phyloP scores from a whole-genome alignment of 2,797 vertebrate genomes.

The Champsocephalus esox region DNA sequence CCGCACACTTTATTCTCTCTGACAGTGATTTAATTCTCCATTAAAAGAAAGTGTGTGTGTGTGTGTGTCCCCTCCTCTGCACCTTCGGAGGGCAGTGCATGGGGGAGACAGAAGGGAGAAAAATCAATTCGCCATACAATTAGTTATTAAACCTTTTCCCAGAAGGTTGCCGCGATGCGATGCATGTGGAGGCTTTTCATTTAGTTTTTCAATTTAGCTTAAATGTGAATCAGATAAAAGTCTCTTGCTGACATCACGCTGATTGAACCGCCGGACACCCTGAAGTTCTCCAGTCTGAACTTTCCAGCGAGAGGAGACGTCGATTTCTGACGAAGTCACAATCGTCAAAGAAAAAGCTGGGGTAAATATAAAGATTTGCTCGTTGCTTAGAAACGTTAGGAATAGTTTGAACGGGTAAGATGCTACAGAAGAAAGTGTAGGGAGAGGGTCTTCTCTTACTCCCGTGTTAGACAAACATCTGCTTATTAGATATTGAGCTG shows the following conservation, averaged over 20 bases:
- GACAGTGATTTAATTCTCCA: constrained; percentile 82
- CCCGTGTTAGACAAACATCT: constrained; percentile 34
- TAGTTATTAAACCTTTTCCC: constrained; percentile 78
- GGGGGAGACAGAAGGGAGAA: constrained; percentile 22
- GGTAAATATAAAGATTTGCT: constrained; percentile 34
- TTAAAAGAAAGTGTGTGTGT: constrained; percentile 71
- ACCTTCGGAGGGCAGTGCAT: constrained; percentile 65
- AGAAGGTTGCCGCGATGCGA: constrained; percentile 62
- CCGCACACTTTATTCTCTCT: constrained; percentile 71
- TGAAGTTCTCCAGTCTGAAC: constrained; percentile 49
- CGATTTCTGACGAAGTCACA: constrained; percentile 53
- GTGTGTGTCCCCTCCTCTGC: constrained; percentile 8
- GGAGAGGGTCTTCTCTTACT: neutral
- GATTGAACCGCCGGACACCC: constrained; percentile 65
- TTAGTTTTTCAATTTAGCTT: constrained; percentile 79
- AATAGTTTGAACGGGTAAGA: constrained; percentile 29
- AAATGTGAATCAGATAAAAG: constrained; percentile 82
- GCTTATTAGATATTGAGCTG: constrained; percentile 22
- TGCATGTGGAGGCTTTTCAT: constrained; percentile 71
- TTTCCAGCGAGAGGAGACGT: constrained; percentile 14
- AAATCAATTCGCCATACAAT: constrained; percentile 83
- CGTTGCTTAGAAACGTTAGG: constrained; percentile 43
- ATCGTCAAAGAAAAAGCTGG: constrained; percentile 16
- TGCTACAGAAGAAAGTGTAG: constrained; percentile 25
- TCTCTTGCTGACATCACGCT: constrained; percentile 72